Conservation (phyloP, 92 coral and sea anemone species). For the Zoanthus gigantus region DNA sequence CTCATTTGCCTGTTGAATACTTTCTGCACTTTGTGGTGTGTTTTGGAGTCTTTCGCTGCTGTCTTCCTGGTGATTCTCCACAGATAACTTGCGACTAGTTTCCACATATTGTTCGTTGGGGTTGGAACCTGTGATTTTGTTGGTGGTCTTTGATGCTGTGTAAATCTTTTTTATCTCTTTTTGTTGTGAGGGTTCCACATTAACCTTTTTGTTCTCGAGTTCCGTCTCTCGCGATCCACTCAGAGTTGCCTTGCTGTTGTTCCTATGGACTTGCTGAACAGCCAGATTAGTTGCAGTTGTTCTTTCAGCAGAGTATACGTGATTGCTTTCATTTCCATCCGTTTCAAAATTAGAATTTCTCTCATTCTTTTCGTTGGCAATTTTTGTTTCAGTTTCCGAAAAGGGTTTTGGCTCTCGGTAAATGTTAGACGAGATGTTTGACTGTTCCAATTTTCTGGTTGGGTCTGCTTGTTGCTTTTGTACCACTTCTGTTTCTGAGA, state of each 20-base stretch:
- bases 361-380: not conserved
- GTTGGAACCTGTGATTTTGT: not conserved
- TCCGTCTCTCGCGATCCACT: not conserved
- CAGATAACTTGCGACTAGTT: not conserved
- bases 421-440: not conserved
- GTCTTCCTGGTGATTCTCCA: not conserved
- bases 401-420: not conserved
- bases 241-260: not conserved
- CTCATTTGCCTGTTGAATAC: not conserved
- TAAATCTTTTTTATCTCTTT: not conserved
- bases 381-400: conserved; percentile 10
- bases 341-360: not conserved
- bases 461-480: conserved; percentile 44
- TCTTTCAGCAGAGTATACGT: not conserved
- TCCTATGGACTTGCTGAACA: not conserved
- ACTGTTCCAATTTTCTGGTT: not conserved
- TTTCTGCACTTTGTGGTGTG: not conserved
- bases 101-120: not conserved
- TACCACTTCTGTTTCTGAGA: not conserved
- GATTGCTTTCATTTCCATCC: not conserved
- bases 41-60: too few relatives aligned
- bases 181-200: not conserved
- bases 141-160: not conserved
- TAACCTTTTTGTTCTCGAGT: not conserved
- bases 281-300: conserved; percentile 23